These are phyloP conservation scores for Podarcis muralis DNA, from an alignment of 2,113 vertebrate species.

Conservation along the genomic window DNA sequence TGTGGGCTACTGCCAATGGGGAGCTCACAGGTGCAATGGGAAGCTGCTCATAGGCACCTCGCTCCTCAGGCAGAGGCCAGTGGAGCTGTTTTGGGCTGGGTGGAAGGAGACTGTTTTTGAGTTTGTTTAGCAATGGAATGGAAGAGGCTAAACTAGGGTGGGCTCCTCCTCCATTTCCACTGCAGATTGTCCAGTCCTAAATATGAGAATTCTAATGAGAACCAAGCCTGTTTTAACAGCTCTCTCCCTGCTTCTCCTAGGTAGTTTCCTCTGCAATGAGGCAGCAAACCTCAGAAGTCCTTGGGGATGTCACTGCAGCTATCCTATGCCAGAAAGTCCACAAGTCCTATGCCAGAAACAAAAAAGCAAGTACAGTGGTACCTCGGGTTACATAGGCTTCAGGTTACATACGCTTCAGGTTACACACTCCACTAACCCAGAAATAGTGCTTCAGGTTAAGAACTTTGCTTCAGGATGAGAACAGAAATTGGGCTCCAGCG, in stretches of 20 bases:
- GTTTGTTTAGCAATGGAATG: neutral
- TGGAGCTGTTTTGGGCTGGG: too few relatives aligned
- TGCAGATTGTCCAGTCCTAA: neutral
- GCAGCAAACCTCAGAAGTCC: neutral
- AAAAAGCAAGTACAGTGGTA: neutral
- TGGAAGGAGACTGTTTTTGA: neutral
- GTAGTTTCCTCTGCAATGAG: neutral
- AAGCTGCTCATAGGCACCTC: too few relatives aligned
- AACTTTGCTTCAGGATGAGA: too few relatives aligned
- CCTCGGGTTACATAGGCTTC: too few relatives aligned
- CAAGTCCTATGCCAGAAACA: neutral
- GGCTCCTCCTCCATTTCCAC: neutral
- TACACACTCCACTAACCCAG: too few relatives aligned
- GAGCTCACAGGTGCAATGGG: too few relatives aligned
- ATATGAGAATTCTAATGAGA: neutral
- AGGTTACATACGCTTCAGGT: too few relatives aligned
- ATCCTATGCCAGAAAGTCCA: too few relatives aligned
- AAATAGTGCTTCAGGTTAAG: too few relatives aligned
- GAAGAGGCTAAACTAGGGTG: neutral
- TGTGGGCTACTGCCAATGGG: too few relatives aligned
- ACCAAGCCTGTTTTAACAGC: neutral
- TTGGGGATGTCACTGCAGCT: neutral
- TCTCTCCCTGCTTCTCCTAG: neutral
- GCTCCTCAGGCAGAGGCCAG: too few relatives aligned
- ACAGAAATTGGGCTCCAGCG: too few relatives aligned